These are phyloP conservation scores for Tachycineta bicolor DNA, from an alignment of 2,113 vertebrate genomes.

Conservation along the genomic window DNA sequence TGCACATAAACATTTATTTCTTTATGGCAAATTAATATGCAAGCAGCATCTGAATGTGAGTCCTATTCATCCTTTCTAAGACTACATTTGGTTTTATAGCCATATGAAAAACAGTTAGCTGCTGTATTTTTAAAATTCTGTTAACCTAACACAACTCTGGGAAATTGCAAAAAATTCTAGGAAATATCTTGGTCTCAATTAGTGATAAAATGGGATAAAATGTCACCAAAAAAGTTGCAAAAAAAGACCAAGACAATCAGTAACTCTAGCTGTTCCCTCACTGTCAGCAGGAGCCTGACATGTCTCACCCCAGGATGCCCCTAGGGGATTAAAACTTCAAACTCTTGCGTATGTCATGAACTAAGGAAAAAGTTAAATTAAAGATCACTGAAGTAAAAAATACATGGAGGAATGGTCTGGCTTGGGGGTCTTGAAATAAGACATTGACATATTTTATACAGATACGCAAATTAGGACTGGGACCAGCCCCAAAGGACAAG, in stretches of 20 bases:
- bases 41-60: not conserved
- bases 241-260: not conserved
- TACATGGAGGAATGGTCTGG: not conserved
- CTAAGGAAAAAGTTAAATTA: not conserved
- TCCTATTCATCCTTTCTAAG: not conserved
- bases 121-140: not conserved
- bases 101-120: not conserved
- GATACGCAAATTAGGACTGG: not conserved
- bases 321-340: not conserved
- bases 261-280: not conserved
- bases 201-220: not conserved
- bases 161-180: not conserved
- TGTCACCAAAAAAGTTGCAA: not conserved
- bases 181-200: not conserved
- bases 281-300: not conserved
- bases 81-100: not conserved
- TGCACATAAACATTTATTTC: not conserved
- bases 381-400: not conserved
- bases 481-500: not conserved
- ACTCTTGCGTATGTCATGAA: not conserved
- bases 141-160: not conserved
- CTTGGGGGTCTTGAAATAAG: not conserved
- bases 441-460: not conserved
- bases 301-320: not conserved
- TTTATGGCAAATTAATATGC: not conserved